Evolutionary conservation across 2,888 invertebrate genomes (phyloP), one percentile per base, ranked within the genome.

Genomic region (Corythucha ciliata): DNA sequence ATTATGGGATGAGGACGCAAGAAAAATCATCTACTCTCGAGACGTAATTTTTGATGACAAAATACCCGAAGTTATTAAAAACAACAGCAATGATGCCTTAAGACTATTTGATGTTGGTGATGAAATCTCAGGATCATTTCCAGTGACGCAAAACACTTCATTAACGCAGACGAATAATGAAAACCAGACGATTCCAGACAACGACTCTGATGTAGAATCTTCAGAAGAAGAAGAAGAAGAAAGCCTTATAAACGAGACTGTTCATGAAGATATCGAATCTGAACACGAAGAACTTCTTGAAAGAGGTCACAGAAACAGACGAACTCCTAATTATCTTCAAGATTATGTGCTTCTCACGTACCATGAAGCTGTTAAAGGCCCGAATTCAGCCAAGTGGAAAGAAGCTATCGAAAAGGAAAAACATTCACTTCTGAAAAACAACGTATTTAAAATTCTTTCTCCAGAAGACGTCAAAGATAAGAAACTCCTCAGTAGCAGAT

Each of bases 401-500:
- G 24, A 33, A 48, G 52, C 57, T 4, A 58, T 62, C 39, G 52
- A 58, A 1, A 14, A 14, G 37, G 37, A 36, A 14, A 8, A 36
- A 14, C 37, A 12, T 12, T 8, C 20, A 22, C 41, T 8, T 8
- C 12, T 12, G 6, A 21, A 41, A 41, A 21, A 41, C 22, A 8
- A 41, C 8, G 8, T 16, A 21, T 41, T 8, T 8, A 41, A 10
- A 41, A 21, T 41, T 8, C 6, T 41, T 8, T 8, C 8, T 41
- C 55, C 54, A 21, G 60, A 62, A 50, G 7, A 8, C 22, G 41
- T 21, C 18, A 58, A 61, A 16, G 29, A 55, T 8, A 37, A 37
- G 26, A 48, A 24, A 39, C 24, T 40, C 10, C n/a, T 48, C 6
- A 21, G 18, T 8, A 48, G 49, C 21, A 10, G 33, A 7, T 50